Evolutionary conservation across 2,888 invertebrate genomes (phyloP), one percentile per base, ranked within the genome.

Genomic region (Hetaerina titia): DNA sequence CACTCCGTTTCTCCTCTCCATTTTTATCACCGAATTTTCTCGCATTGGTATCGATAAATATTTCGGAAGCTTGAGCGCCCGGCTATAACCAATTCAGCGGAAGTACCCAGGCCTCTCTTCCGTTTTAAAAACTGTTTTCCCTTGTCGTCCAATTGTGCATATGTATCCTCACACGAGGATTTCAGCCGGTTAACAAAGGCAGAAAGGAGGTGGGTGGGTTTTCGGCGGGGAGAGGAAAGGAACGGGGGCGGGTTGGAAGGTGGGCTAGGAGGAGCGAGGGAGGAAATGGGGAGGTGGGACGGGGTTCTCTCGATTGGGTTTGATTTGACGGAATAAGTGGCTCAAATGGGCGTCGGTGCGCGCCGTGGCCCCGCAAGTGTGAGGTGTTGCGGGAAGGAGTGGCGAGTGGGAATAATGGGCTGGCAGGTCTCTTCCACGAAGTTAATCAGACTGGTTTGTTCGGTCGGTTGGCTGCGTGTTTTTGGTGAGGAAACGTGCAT

Each of bases 401-500:
- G 60, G 60, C 60, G 60, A 60, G 89, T 13, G 25, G 90, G 13
- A 4, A 63, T 45, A 63, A 5, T 45, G 45, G 45, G 90, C 45
- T 13, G n/a, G 56, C 45, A 88, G 56, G 88, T 88, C 90, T 25
- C 63, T 64, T 90, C 64, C 90, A 64, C 90, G 45, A 45, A 45
- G 45, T 90, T 90, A 90, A 90, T 90, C 90, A 90, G 90, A 45
- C 63, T 63, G 64, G 90, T 90, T 90, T 90, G 90, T 90, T 90
- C 64, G 90, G 31, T 11, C 45, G 45, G 63, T 90, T 63, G 64
- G 19, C 25, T 19, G 45, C 60, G 90, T 60, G 63, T 31, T 45
- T 89, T 60, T 90, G 31, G 64, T 60, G 31, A 69, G 69, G 6
- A n/a, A 69, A 22, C 19, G 69, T 22, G n/a, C 69, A n/a, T n/a